Evolutionary conservation across 2,113 vertebrate genomes (phyloP).

Genomic region (Clarias macrocephalus): DNA sequence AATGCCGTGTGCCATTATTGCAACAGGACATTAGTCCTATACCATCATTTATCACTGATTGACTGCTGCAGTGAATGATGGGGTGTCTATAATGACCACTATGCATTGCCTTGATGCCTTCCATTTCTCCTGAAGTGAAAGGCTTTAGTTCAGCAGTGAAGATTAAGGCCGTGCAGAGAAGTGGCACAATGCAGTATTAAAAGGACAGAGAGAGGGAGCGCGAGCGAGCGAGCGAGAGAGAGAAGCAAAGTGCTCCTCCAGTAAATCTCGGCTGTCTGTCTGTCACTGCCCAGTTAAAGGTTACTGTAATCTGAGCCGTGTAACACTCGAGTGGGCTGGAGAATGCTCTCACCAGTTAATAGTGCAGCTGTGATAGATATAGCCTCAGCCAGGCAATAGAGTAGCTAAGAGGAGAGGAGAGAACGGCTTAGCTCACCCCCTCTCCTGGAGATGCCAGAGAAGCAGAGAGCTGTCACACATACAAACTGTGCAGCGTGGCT

Average conservation of each 20-base stretch:
- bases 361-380: slow-evolving; percentile 54
- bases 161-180: slow-evolving; percentile 50
- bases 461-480: slow-evolving; percentile 16
- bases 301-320: slow-evolving; percentile 61
- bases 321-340: slow-evolving; percentile 56
- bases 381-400: slow-evolving; percentile 39
- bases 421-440: slow-evolving; percentile 49
- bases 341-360: slow-evolving; percentile 59
- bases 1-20: slow-evolving; percentile 15
- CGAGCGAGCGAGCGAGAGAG: slow-evolving; percentile 36
- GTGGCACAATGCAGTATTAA: slow-evolving; percentile 54
- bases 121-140: slow-evolving; percentile 50
- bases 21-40: slow-evolving; percentile 12
- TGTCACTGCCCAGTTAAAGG: slow-evolving; percentile 59
- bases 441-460: slow-evolving; percentile 25
- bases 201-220: slow-evolving; percentile 25
- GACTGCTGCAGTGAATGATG: slow-evolving; percentile 42
- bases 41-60: slow-evolving; percentile 31
- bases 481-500: slow-evolving; percentile 33
- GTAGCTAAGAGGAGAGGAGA: slow-evolving; percentile 33
- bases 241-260: slow-evolving; percentile 36
- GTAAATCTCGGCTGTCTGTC: slow-evolving; percentile 54
- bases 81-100: slow-evolving; percentile 38
- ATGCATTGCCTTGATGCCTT: slow-evolving; percentile 40
- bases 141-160: slow-evolving; percentile 46